phyloP scores from a whole-genome alignment of 2,113 vertebrate genomes.

The Phrynosoma blainvillii region DNA sequence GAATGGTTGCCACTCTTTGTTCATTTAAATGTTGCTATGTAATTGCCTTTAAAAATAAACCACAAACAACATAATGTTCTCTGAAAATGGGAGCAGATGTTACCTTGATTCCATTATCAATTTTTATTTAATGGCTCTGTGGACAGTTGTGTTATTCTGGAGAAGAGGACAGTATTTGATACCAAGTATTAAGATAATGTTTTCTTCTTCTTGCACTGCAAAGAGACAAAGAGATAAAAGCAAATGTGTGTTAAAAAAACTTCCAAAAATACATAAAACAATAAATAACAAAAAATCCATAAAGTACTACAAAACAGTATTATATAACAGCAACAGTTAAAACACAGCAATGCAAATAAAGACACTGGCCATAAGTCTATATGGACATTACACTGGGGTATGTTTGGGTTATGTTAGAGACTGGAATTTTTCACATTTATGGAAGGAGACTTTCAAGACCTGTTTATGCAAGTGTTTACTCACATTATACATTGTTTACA shows the following conservation, averaged over 20 bases:
- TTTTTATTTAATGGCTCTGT: background rate
- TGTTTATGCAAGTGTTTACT: no score
- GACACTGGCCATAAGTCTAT: no score
- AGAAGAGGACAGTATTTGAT: background rate
- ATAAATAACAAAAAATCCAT: no score
- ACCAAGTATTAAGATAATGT: background rate
- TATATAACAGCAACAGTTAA: no score
- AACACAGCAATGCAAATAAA: no score
- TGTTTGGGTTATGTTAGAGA: no score
- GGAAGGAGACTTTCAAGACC: no score
- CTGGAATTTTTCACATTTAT: no score
- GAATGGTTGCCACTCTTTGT: background rate
- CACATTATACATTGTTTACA: no score
- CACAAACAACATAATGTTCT: background rate
- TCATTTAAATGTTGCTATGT: background rate
- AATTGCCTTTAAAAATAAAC: constrained; percentile 32
- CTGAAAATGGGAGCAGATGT: constrained; percentile 1
- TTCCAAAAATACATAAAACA: no score
- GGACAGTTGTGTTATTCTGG: background rate
- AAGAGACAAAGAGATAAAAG: background rate
- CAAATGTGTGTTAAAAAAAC: background rate
- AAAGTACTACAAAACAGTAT: no score
- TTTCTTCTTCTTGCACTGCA: background rate
- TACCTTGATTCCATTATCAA: background rate
- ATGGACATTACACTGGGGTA: no score